phyloP scores from a whole-genome alignment of 2,797 vertebrate genomes.

The Sebastes cheni region DNA sequence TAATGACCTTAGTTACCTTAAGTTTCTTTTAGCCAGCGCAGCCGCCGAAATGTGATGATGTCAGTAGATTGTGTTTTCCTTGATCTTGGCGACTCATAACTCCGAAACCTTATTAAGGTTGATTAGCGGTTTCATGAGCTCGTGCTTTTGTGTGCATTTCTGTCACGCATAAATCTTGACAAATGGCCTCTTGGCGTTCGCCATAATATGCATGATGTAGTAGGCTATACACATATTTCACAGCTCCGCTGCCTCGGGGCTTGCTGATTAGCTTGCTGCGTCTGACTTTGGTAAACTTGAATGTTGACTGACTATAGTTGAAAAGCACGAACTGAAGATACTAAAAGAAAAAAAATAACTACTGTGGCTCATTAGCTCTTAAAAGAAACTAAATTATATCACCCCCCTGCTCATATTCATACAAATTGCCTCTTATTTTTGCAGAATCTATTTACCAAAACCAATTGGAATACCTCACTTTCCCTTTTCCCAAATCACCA shows the following conservation, averaged over 20 bases:
- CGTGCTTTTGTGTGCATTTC: conserved; percentile 63
- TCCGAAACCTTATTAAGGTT: conserved; percentile 54
- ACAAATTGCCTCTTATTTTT: background rate
- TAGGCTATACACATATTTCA: background rate
- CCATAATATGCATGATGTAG: conserved; percentile 33
- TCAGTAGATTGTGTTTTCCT: conserved; percentile 42
- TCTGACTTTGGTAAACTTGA: conserved; percentile 19
- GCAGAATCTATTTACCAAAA: conserved; percentile 21
- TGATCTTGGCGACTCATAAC: conserved; percentile 61
- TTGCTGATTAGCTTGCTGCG: conserved; percentile 5
- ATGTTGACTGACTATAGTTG: background rate
- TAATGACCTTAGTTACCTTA: conserved; percentile 5
- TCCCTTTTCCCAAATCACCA: conserved; percentile 10
- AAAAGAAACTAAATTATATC: conserved; percentile 4
- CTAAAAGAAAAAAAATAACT: background rate
- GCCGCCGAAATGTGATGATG: conserved; percentile 46
- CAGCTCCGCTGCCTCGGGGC: background rate
- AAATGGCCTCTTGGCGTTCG: conserved; percentile 46
- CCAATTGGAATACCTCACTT: conserved; percentile 10
- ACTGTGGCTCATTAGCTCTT: background rate
- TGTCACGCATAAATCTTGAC: conserved; percentile 64
- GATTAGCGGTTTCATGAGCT: conserved; percentile 61
- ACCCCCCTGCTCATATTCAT: background rate
- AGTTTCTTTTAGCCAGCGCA: conserved; percentile 8
- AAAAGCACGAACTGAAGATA: background rate